A percentile compares a stretch with the other conserved stretches of the same genome.
Conservation (phyloP, 2,797 vertebrate species). For the Prionace glauca region DNA sequence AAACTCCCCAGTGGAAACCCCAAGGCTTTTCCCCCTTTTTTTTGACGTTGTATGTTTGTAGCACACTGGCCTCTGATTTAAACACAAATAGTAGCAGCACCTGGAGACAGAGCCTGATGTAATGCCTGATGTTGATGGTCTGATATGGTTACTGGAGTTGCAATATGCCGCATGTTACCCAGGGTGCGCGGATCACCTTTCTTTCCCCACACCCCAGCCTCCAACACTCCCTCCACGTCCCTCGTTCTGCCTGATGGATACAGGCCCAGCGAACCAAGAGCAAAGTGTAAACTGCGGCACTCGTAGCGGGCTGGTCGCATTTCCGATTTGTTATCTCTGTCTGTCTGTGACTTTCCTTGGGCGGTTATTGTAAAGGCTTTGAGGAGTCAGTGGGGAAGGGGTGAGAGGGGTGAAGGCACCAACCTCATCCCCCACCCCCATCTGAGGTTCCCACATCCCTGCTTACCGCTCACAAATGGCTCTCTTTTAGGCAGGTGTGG, state of each 20-base stretch:
- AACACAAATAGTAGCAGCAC: no score
- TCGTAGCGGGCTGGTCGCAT: no score
- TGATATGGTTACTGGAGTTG: not conserved
- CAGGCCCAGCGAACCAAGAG: not conserved
- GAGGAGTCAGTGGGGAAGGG: no score
- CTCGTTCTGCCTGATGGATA: no score
- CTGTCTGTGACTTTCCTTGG: not conserved
- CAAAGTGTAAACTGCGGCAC: not conserved
- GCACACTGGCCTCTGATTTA: not conserved
- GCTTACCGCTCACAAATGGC: no score
- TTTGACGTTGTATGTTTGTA: not conserved
- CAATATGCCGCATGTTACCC: not conserved
- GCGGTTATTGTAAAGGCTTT: not conserved
- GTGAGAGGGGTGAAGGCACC: no score
- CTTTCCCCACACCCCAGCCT: not conserved
- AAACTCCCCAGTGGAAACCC: not conserved
- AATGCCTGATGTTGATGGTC: not conserved
- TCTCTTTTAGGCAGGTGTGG: not conserved
- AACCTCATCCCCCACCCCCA: no score
- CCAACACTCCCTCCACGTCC: not conserved
- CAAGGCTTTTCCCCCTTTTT: not conserved
- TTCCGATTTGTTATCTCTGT: not conserved
- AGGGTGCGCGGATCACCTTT: not conserved
- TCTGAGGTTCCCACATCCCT: not conserved
- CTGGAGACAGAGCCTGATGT: no score